A percentile compares a stretch with the other conserved stretches of the same genome.
Evolutionary conservation across 2,797 vertebrate species (phyloP).

Genomic region (Naso thynnoides): DNA sequence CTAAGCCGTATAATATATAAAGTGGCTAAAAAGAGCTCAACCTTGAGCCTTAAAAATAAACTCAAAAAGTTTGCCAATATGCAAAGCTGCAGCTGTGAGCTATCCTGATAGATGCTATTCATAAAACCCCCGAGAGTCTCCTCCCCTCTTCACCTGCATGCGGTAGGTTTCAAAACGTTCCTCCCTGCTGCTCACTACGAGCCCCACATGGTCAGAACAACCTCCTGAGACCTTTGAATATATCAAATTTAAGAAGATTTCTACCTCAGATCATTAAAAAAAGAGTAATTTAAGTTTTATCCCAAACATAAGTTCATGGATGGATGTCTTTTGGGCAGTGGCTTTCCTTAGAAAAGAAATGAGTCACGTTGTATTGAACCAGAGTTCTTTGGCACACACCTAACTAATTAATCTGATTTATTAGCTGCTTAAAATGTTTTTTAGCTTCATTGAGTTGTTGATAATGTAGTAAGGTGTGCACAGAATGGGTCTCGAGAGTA

Average conservation of each 20-base stretch:
- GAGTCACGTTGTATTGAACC: conserved; percentile 36
- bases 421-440: conserved; percentile 37
- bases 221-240: conserved; percentile 27
- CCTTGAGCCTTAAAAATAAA: not conserved
- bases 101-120: conserved; percentile 33
- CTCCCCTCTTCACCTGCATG: conserved; percentile 53
- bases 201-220: conserved; percentile 39
- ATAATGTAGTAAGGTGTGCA: conserved; percentile 27
- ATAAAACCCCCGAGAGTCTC: conserved; percentile 47
- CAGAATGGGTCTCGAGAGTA: conserved; percentile 38
- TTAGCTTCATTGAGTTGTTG: conserved; percentile 31
- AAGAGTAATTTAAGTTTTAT: not conserved
- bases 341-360: not conserved
- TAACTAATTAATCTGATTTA: conserved; percentile 25
- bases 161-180: conserved; percentile 49
- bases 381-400: conserved; percentile 1
- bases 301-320: not conserved
- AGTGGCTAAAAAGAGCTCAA: not conserved
- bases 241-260: conserved; percentile 18
- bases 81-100: conserved; percentile 63
- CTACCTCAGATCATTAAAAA: not conserved
- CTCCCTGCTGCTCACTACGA: conserved; percentile 50
- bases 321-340: not conserved
- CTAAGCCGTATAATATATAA: not conserved
- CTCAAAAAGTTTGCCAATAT: conserved; percentile 39